phyloP scores from a whole-genome alignment of 2,888 invertebrate species.

The Drosophila meridionalis region DNA sequence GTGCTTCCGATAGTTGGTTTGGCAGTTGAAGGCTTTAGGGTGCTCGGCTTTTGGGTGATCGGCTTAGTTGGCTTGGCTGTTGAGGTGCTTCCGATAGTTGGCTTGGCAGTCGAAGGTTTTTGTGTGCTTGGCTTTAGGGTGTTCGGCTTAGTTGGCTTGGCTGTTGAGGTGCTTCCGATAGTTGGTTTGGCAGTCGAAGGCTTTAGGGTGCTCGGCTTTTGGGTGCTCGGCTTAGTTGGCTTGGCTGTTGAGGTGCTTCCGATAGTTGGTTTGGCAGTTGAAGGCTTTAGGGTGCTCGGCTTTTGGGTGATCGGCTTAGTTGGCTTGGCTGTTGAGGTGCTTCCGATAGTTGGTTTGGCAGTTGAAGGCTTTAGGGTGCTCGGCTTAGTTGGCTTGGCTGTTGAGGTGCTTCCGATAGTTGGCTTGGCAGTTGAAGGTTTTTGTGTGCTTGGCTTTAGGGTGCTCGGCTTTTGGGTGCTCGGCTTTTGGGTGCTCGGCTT shows the following conservation, averaged over 20 bases:
- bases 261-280: background rate
- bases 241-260: background rate
- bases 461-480: no score
- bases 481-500: background rate
- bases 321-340: background rate
- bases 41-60: no score
- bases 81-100: background rate
- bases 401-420: background rate
- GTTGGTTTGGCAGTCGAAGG: background rate
- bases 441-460: background rate
- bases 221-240: background rate
- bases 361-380: background rate
- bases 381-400: background rate
- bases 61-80: background rate
- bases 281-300: background rate
- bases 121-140: no score
- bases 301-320: background rate
- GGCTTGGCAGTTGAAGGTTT: background rate
- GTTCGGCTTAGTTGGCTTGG: background rate
- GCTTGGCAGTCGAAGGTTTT: no score
- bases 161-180: no score
- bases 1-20: background rate
- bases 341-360: background rate
- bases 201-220: no score
- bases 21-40: background rate